phyloP scores from a whole-genome alignment of 2,888 invertebrate genomes.

The Phorcus lineatus region DNA sequence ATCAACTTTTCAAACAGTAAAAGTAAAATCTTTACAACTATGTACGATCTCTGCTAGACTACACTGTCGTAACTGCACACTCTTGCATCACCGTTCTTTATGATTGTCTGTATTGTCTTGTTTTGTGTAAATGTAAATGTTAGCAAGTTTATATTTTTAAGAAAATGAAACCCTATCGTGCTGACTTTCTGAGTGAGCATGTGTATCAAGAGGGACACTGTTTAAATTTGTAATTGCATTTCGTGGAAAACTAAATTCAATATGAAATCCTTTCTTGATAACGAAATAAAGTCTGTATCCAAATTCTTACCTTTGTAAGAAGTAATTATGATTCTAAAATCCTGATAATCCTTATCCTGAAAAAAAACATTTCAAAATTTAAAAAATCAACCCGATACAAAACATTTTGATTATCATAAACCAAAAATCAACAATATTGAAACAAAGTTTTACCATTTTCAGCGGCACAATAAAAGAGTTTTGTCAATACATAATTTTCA shows the following conservation, averaged over 20 bases:
- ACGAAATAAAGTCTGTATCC: neutral
- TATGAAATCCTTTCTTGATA: neutral
- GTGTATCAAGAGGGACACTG: neutral
- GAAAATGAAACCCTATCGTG: constrained; percentile 20
- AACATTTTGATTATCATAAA: too few species aligned
- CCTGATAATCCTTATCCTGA: too few species aligned
- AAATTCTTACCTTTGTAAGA: too few species aligned
- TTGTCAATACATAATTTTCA: neutral
- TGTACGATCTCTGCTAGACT: neutral
- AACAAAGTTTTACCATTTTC: too few species aligned
- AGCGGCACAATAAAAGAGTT: too few species aligned
- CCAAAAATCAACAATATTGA: too few species aligned
- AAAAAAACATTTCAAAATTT: too few species aligned
- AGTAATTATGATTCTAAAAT: too few species aligned
- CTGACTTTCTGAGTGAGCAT: constrained; percentile 12
- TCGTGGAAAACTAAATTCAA: neutral
- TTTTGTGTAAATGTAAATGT: constrained; percentile 5
- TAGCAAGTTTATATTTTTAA: neutral
- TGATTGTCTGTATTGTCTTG: neutral
- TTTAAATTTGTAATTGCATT: constrained; percentile 6
- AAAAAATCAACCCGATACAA: too few species aligned
- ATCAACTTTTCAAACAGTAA: neutral
- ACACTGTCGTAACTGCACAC: too few species aligned
- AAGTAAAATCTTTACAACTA: neutral
- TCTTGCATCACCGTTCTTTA: neutral